Conservation (phyloP, 2,888 invertebrate species). For the Trissonchulus sp. region DNA sequence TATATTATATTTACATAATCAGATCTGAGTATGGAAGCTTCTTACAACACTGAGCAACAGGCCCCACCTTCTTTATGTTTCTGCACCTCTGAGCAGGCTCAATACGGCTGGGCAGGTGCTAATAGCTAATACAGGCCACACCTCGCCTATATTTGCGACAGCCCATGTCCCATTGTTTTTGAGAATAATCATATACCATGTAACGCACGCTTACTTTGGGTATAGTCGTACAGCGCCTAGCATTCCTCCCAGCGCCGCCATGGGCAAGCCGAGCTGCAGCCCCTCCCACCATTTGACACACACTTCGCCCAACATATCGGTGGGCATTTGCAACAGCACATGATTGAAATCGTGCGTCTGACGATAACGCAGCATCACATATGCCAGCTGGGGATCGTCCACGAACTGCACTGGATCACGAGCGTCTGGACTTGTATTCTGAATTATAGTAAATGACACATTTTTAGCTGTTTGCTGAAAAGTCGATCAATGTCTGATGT, state of each 20-base stretch:
- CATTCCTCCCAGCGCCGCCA: slow-evolving; percentile 86
- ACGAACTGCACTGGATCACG: slow-evolving; percentile 83
- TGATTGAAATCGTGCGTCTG: slow-evolving; percentile 95
- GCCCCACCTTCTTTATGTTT: too few species aligned
- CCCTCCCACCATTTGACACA: slow-evolving; percentile 97
- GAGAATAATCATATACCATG: too few species aligned
- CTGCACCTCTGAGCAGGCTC: too few species aligned
- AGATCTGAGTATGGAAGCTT: too few species aligned
- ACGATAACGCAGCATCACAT: slow-evolving; percentile 93
- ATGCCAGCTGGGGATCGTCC: slow-evolving; percentile 78
- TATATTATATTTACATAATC: too few species aligned
- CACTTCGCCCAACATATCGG: slow-evolving; percentile 81
- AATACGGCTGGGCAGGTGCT: too few species aligned
- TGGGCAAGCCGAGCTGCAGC: slow-evolving; percentile 84
- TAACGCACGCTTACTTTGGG: slow-evolving; percentile 70
- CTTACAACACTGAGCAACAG: too few species aligned
- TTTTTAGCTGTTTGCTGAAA: slow-evolving; percentile 22
- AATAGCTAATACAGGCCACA: too few species aligned
- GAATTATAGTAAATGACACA: slow-evolving; percentile 30
- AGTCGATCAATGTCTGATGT: slow-evolving; percentile 31
- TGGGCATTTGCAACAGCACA: slow-evolving; percentile 82
- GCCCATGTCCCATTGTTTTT: too few species aligned
- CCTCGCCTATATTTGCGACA: too few species aligned
- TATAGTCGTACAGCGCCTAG: slow-evolving; percentile 81
- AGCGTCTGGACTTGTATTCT: slow-evolving; percentile 86